These are phyloP conservation scores for Phalacrocorax aristotelis DNA, from an alignment of 2,113 vertebrate genomes.

Conservation along the genomic window DNA sequence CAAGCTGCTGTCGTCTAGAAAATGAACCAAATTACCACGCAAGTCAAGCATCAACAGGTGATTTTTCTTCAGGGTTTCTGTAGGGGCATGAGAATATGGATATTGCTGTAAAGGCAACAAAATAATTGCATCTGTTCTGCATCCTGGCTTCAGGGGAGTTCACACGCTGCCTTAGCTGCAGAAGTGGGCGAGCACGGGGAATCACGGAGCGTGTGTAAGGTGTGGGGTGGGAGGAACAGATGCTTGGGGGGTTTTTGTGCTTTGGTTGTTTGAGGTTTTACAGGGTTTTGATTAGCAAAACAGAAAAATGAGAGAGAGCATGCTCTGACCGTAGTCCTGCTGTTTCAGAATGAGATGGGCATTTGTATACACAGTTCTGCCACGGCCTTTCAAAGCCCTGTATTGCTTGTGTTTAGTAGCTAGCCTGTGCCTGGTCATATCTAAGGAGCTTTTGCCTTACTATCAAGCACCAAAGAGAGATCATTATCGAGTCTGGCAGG, in stretches of 20 bases:
- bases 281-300: not conserved
- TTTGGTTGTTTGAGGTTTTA: not conserved
- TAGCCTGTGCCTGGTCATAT: fast-evolving
- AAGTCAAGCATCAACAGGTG: not conserved
- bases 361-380: not conserved
- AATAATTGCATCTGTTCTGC: fast-evolving
- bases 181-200: fast-evolving
- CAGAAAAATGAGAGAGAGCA: fast-evolving
- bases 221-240: too few species aligned
- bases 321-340: fast-evolving
- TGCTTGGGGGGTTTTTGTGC: fast-evolving
- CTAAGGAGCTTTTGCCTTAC: not conserved
- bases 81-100: fast-evolving
- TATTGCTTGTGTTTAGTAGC: not conserved
- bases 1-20: not conserved
- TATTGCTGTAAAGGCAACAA: not conserved
- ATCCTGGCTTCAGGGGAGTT: not conserved
- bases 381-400: not conserved
- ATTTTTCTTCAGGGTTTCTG: not conserved
- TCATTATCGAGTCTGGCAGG: not conserved
- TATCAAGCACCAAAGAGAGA: fast-evolving
- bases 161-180: fast-evolving
- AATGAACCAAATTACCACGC: not conserved
- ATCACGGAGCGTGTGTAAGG: fast-evolving
- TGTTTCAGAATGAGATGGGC: fast-evolving